Evolutionary conservation across 2,113 vertebrate genomes (phyloP), one percentile per base, ranked within the genome.

Genomic region (Tympanuchus pallidicinctus): DNA sequence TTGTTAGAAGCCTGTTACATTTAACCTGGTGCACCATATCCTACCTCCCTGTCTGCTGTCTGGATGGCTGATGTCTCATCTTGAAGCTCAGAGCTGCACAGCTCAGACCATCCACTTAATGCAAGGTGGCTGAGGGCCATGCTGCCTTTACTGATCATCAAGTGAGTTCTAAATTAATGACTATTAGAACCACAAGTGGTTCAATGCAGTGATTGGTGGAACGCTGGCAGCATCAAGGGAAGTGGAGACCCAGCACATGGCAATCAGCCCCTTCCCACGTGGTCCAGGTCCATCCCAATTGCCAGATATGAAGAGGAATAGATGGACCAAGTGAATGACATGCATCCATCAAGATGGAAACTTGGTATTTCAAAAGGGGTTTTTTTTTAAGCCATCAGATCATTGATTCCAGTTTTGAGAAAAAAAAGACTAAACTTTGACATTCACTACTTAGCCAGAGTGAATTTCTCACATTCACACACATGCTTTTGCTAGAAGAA

Each of bases 341-440:
- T 13, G 27, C 24, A 47, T 22, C 36, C 36, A 36, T 36, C 36
- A 36, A 36, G 12, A 22, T 0, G 6, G 36, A 87, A 85, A 66
- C 13, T 9, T 20, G 85, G 54, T 0, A 5, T 59, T 79, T 73
- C 54, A 20, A 72, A 92, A 11, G 6, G 34, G 11, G 1, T 13
- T 70, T 22, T 14, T 47, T 48, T 48, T 72, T 83, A 84, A 87
- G 11, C 28, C 20, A 11, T 40, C 7, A 65, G 61, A 17, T 69
- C 4, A 12, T 57, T 61, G 56, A 85, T 73, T 94, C 43, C 64
- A 67, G 34, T 66, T 93, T 77, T 80, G 42, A 84, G 78, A 77
- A 65, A 82, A 92, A 88, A 83, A 48, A 92, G 61, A 78, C 75
- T 88, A 84, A 97, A 94, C 86, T 90, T 89, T 93, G 96, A 96